phyloP scores from a whole-genome alignment of 2,797 vertebrate genomes.

The Oryzias sinensis region DNA sequence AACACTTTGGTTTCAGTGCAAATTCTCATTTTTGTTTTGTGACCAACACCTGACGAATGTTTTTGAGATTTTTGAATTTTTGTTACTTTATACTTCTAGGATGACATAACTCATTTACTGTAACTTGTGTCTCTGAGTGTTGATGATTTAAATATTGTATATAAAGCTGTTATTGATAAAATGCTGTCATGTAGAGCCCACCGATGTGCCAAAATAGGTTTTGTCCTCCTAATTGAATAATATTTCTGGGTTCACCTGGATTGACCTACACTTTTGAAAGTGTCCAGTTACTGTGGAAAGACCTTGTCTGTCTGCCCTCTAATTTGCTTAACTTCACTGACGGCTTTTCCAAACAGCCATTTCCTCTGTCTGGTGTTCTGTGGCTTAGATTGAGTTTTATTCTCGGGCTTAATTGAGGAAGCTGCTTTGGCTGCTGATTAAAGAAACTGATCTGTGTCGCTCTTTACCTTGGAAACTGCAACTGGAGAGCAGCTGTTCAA shows the following conservation, averaged over 20 bases:
- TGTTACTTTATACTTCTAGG: too few species aligned
- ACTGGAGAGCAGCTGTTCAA: neutral
- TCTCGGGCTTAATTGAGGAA: conserved; percentile 20
- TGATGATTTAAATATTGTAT: too few species aligned
- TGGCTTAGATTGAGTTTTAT: conserved; percentile 9
- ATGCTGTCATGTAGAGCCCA: neutral
- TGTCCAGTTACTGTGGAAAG: neutral
- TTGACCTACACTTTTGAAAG: too few species aligned
- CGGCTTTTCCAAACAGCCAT: conserved; percentile 7
- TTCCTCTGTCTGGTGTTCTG: conserved; percentile 17
- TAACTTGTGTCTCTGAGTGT: too few species aligned
- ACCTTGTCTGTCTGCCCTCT: conserved; percentile 2
- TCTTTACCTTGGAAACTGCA: conserved; percentile 8
- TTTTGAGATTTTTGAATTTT: too few species aligned
- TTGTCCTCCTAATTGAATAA: neutral
- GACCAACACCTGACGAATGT: too few species aligned
- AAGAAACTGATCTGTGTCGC: conserved; percentile 11
- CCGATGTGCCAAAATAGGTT: neutral
- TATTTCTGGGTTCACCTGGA: neutral
- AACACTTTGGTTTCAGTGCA: too few species aligned
- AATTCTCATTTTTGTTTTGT: too few species aligned
- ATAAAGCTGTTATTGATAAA: neutral
- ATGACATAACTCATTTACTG: too few species aligned
- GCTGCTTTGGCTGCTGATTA: conserved; percentile 8
- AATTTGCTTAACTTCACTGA: conserved; percentile 12